Base-by-base conservation (phyloP, 2,113 vertebrate species). In the Microtus richardsoni region DNA sequence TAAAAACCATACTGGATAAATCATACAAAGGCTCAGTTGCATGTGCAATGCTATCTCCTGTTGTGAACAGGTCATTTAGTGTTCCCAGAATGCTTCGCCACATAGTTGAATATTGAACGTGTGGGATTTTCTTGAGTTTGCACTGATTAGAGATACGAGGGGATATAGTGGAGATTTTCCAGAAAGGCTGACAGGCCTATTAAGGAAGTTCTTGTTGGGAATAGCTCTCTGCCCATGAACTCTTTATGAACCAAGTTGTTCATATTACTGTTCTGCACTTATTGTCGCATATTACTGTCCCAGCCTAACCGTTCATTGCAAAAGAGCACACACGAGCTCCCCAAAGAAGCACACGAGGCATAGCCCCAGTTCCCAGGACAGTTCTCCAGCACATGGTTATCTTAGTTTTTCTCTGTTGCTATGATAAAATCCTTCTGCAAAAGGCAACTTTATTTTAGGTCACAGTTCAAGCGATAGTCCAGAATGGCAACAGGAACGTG, bases 191-290 rank as follows among this genome's bases (percentile, higher is more conserved):
- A 97, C 94, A n/a, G 5, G 10, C 95, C 82, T 91, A 52, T 96
- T 96, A 97, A 97, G 97, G 86, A 44, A 10, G 58, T 92, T 95
- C 10, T 30, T 87, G 58, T 94, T 52, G 77, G 74, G 96, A 98
- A 79, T 96, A 96, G 74, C 97, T 89, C 79, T 84, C 97, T 95
- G 17, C 41, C 41, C 62, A 68, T 86, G 91, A 93, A 84, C 86
- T 41, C 78, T 97, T 97, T 96, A 96, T 97, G 97, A 90, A 90
- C 84, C 95, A 95, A 95, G 94, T 95, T 41, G 26, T 24, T 71
- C 62, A 83, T 93, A 62, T 41, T 1, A 7, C 60, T 79, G 1
- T n/a, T 58, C 39, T 95, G 36, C 83, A 36, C 58, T 74, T 14
- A 87, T 3, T 52, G 49, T 52, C 0, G 12, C 49, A 52, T 52